Base-by-base conservation (phyloP, 2,888 invertebrate species). In the Eupeodes latifasciatus region DNA sequence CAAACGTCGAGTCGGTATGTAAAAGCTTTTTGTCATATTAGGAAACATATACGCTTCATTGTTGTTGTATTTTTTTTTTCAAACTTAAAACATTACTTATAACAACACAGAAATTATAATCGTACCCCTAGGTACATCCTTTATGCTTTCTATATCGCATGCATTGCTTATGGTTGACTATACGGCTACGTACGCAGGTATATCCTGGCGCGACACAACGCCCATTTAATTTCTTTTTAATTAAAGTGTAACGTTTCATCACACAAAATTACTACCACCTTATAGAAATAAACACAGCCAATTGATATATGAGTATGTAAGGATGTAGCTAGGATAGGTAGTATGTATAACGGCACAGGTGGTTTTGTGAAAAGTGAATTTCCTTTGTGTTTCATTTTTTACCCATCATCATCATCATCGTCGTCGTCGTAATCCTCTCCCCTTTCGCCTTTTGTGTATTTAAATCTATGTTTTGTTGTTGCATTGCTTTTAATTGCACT, bases 171-270 rank as follows among this genome's bases (percentile, higher is more conserved):
- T 12, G 34, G 7, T 3, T 14, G 34, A 7, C 9, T 40, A 9
- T 40, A 40, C 9, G 57, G 11, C 5, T 51, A 64, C 4, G 47
- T 49, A 11, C 14, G 11, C 4, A 27, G 27, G 7, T 34, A 14
- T 71, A 71, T 27, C 72, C 57, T 47, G 44, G 27, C 16, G 59
- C 34, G 47, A 59, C 47, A 72, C 55, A 72, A 72, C 72, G 59
- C 69, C 49, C 79, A 62, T 74, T 72, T 81, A 64, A 75, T 75
- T 61, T 67, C 19, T 27, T 51, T 81, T 76, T 69, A 76, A 81
- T 76, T 76, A 81, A 76, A 67, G 53, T 66, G 71, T 72, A 71
- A 51, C 51, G 71, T 55, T 76, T 40, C 40, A 49, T 49, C 36
- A 44, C 27, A 71, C 49, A 51, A 55, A 62, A 64, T 71, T 71